Percentiles rank a stretch among this genome's conserved stretches.
These are phyloP conservation scores for Oxygymnocypris stewartii DNA, from an alignment of 2,113 vertebrate species.

Conservation along the genomic window DNA sequence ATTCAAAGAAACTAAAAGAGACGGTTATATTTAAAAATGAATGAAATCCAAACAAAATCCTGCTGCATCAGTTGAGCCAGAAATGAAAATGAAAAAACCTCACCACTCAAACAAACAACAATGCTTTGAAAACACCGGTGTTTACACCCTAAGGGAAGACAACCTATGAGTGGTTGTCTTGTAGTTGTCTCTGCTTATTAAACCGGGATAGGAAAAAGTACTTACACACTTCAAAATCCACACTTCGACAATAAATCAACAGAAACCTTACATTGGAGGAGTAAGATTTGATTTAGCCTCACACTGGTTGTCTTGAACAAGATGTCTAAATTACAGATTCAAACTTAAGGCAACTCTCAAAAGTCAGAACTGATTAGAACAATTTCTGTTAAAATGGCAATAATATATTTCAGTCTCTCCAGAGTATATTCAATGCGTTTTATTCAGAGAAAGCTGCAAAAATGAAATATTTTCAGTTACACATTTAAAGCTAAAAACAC, in stretches of 20 bases:
- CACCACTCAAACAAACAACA: not conserved
- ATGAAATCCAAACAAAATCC: not conserved
- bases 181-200: not conserved
- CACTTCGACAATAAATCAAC: not conserved
- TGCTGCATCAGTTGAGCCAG: not conserved
- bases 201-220: not conserved
- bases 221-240: not conserved
- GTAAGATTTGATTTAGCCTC: slow-evolving; percentile 2
- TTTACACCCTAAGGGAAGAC: slow-evolving; percentile 8
- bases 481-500: not conserved
- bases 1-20: not conserved
- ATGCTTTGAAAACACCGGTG: not conserved
- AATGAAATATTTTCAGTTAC: not conserved
- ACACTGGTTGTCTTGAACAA: not conserved
- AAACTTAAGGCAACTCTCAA: slow-evolving; percentile 2
- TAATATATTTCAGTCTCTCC: not conserved
- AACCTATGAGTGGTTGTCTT: not conserved
- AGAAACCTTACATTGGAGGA: not conserved
- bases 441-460: not conserved
- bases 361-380: not conserved
- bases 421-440: not conserved
- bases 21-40: not conserved
- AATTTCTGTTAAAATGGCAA: not conserved
- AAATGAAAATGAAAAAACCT: not conserved
- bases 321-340: not conserved